Evolutionary conservation across 2,113 vertebrate genomes (phyloP).

Genomic region (Eira barbara): DNA sequence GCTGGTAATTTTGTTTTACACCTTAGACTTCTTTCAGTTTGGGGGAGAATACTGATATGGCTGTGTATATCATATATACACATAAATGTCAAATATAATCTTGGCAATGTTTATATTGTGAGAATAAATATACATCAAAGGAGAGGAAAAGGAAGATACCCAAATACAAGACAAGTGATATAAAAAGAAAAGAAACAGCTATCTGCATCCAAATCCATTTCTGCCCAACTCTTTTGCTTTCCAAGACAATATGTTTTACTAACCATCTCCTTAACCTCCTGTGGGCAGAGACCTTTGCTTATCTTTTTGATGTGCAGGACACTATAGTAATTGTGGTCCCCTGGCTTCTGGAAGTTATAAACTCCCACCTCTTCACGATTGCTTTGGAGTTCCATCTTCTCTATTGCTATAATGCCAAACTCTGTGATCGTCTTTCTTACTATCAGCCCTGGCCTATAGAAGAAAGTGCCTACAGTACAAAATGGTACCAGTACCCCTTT

Average conservation of each 20-base stretch:
- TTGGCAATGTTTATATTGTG: neutral
- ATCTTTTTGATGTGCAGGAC: neutral
- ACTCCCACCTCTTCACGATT: neutral
- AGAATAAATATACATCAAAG: neutral
- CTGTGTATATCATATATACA: neutral
- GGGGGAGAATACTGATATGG: neutral
- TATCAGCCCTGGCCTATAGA: neutral
- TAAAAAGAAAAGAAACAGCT: neutral
- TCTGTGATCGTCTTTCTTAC: neutral
- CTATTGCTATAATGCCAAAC: neutral
- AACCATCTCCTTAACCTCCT: neutral
- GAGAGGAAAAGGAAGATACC: neutral
- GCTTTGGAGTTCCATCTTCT: neutral
- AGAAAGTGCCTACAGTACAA: neutral
- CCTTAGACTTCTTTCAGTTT: neutral
- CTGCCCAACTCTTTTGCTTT: neutral
- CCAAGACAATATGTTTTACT: neutral
- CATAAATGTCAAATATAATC: neutral
- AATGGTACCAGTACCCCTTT: neutral
- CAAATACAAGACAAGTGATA: neutral
- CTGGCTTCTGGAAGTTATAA: neutral
- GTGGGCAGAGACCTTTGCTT: neutral
- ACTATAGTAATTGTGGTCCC: neutral
- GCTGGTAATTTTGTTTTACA: neutral
- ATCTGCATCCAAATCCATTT: neutral